Base-by-base conservation (phyloP, 2,113 vertebrate genomes). In the Nipponia nippon region DNA sequence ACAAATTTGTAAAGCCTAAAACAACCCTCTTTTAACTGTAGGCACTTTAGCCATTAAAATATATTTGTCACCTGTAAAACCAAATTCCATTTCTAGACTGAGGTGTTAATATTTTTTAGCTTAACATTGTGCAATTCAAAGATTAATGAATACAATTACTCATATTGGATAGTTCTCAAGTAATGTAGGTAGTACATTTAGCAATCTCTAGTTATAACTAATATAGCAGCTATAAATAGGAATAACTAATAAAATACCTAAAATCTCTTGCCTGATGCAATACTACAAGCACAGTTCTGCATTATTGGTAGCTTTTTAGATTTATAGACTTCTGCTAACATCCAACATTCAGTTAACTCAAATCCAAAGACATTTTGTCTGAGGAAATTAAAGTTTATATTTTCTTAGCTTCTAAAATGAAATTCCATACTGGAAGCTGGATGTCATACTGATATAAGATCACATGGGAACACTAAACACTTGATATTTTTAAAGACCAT, bases 21-120 rank as follows among this genome's bases (percentile, higher is more conserved):
- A 83, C 72, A 80, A 8, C 5, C 9, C 38, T 90, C 34, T 98
- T 97, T 96, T 90, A 96, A 79, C 52, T 92, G 26, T 70, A 86
- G 47, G n/a, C 34, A 82, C 65, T 70, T 72, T 81, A 55, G 4
- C 83, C 75, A 93, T 91, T 94, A 91, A 97, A 94, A 96, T 50
- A 16, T 38, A 34, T 93, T 96, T 96, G 66, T 85, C 90, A 96
- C 78, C 88, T 92, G 27, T 93, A 93, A 87, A 97, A 90, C 49
- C 15, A 63, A 76, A 72, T 95, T 90, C 56, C 42, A 62, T 90
- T 95, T 97, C 82, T 73, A 87, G 46, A 91, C 67, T 86, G 83
- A 96, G 32, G 63, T 46, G 77, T 44, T 94, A 92, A 92, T 93
- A 92, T 38, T 47, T 90, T 87, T 90, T 58, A 36, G 12, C 34